Percentiles rank a stretch among this genome's conserved stretches.
These are phyloP conservation scores for Drosophila phalerata DNA, from an alignment of 2,888 invertebrate genomes.

Conservation along the genomic window DNA sequence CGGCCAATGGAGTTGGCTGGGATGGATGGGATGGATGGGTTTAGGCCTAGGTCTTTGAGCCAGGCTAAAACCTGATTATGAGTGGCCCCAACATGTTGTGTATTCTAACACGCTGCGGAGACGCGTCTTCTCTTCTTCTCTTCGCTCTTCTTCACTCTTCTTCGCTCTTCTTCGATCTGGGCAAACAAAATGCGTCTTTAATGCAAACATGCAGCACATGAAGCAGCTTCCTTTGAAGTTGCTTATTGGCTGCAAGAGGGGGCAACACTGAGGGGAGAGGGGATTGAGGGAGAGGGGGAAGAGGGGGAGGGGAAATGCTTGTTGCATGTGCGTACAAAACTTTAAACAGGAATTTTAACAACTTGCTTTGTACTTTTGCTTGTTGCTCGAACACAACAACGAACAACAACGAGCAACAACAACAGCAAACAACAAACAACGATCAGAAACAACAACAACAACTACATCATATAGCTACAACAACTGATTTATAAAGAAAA, in stretches of 20 bases:
- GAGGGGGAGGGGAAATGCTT: constrained; percentile 17
- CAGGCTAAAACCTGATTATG: constrained; percentile 78
- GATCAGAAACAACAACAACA: constrained; percentile 51
- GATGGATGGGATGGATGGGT: constrained; percentile 6
- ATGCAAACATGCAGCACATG: constrained; percentile 70
- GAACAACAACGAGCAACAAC: constrained; percentile 40
- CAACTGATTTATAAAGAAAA: constrained; percentile 77
- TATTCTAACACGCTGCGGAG: constrained; percentile 78
- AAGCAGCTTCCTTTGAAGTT: constrained; percentile 80
- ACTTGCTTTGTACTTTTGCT: constrained; percentile 79
- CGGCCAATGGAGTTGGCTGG: not conserved
- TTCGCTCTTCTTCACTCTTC: too few species aligned
- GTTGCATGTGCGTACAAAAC: constrained; percentile 82
- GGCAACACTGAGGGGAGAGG: not conserved
- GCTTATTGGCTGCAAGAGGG: constrained; percentile 9
- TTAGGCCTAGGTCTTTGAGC: constrained; percentile 17
- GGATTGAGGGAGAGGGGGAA: not conserved
- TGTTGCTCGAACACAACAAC: constrained; percentile 55
- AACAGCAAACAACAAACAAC: constrained; percentile 15
- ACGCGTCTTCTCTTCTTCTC: constrained; percentile 53
- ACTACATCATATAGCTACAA: constrained; percentile 45
- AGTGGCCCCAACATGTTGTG: constrained; percentile 77
- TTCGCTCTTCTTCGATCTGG: constrained; percentile 67
- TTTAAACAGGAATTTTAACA: constrained; percentile 81
- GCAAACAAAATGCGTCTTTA: constrained; percentile 79